Base-by-base conservation (phyloP, 2,888 invertebrate species). In the Tanypteryx hageni region DNA sequence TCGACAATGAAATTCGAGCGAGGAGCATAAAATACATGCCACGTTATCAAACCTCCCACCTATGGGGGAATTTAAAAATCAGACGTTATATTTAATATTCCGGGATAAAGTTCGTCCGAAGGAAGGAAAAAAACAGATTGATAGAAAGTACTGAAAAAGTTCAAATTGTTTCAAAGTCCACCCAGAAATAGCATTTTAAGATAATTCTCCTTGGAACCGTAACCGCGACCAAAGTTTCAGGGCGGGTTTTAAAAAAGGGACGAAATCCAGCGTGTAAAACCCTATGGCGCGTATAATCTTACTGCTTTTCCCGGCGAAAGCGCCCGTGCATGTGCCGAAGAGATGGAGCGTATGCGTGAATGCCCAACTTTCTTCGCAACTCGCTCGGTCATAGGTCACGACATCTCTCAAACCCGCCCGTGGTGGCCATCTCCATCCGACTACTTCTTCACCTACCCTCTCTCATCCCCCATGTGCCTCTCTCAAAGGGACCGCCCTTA, bases 401-500 rank as follows among this genome's bases (percentile, higher is more conserved):
- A 22, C 16, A 44, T n/a, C 44, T 31, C n/a, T 18, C 83, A 57
- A 31, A 14, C 27, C 82, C 82, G 22, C 82, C 82, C 14, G 7
- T 27, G 13, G 9, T 7, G 18, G 18, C n/a, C 58, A 27, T 61
- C 59, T 13, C 82, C 31, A 2, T 16, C 44, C 44, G 5, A 10
- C 44, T 18, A 16, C 82, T 44, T 13, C 31, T 27, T 18, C 31
- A 13, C 82, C 82, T 44, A 82, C n/a, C 64, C 18, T 18, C 18
- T 18, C 64, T n/a, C 11, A 10, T n/a, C 16, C n/a, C 64, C n/a
- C 64, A 11, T 5, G 31, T 14, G 82, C 27, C 10, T 18, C 18
- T 14, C 59, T 31, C 86, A 86, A 86, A 86, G 86, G 86, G 61
- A 86, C 86, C 86, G 82, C 82, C 44, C 82, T 82, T 31, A 82